Conservation (phyloP, 2,113 vertebrate genomes). For the Ageneiosus marmoratus region DNA sequence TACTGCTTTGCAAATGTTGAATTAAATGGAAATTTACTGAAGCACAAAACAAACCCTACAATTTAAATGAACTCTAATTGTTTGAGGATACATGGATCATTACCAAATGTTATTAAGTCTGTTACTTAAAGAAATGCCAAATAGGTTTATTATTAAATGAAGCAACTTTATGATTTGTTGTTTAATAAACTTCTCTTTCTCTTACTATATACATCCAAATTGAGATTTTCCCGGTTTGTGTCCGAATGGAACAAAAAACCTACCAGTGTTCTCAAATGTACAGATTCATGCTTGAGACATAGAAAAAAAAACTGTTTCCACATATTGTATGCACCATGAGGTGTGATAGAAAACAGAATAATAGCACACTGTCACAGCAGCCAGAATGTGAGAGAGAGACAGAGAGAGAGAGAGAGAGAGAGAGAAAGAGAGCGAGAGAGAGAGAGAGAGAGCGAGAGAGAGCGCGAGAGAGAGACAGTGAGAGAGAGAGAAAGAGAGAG, state of each 20-base stretch:
- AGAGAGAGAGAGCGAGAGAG: conserved; percentile 28
- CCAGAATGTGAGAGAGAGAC: conserved; percentile 20
- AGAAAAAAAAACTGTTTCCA: conserved; percentile 35
- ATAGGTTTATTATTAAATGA: neutral
- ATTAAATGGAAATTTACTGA: neutral
- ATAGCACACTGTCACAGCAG: conserved; percentile 45
- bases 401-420: conserved; percentile 29
- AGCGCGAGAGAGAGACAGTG: conserved; percentile 13
- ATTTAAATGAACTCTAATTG: neutral
- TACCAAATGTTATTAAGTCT: neutral
- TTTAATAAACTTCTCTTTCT: conserved; percentile 18
- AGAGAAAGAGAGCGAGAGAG: conserved; percentile 24
- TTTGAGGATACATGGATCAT: neutral
- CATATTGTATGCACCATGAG: conserved; percentile 43
- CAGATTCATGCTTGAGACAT: conserved; percentile 45
- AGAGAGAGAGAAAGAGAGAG: conserved; percentile 27
- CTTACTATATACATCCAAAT: conserved; percentile 26
- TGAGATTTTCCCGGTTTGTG: conserved; percentile 26
- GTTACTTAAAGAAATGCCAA: neutral
- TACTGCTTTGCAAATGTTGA: neutral
- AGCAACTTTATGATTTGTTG: neutral
- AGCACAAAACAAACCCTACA: neutral
- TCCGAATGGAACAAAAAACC: conserved; percentile 10
- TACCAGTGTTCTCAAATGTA: conserved; percentile 35
- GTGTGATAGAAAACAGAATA: conserved; percentile 44